Evolutionary conservation across 2,888 invertebrate genomes (phyloP), one percentile per base, ranked within the genome.

Genomic region (Brachynemurus nebulosus): DNA sequence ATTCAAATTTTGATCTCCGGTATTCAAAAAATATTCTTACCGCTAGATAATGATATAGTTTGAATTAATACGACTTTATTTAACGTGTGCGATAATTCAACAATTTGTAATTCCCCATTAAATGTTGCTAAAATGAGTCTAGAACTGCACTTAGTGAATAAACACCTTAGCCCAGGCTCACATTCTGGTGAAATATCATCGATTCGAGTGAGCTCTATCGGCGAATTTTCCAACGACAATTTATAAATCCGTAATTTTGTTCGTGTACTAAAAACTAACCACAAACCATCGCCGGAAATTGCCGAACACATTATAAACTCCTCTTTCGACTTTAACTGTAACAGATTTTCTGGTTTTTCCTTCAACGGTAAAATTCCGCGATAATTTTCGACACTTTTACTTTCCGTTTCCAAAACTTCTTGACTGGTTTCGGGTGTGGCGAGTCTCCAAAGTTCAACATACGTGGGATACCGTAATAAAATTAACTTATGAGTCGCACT

Each of bases 191-290:
- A 64, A 14, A 67, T 44, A 46, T 60, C 57, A 42, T 64, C 64
- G 4, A 70, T 45, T 11, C 59, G 56, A 9, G 51, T 47, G 20
- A 72, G 46, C 18, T 55, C 54, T 2, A 58, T 58, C n/a, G n/a
- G n/a, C 27, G 51, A 49, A 9, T 52, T 54, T 4, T 57, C 53
- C 7, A 34, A n/a, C 20, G 23, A 51, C 49, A 19, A 54, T 50
- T 52, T 55, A 47, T 83, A 80, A 47, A 90, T 65, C 45, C 83
- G 71, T 20, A 86, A 61, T 45, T 75, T 66, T 40, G 62, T 69
- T 19, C 70, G 66, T 0, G 86, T 86, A 0, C 88, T 81, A 59
- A 86, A 89, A 5, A 80, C 76, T 16, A 92, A 68, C 65, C 78
- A 76, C 48, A 74, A 70, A 1, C 81, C 83, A 58, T 80, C 72